phyloP scores from a whole-genome alignment of 1,140 invertebrate species.

The Archivesica marissinica region DNA sequence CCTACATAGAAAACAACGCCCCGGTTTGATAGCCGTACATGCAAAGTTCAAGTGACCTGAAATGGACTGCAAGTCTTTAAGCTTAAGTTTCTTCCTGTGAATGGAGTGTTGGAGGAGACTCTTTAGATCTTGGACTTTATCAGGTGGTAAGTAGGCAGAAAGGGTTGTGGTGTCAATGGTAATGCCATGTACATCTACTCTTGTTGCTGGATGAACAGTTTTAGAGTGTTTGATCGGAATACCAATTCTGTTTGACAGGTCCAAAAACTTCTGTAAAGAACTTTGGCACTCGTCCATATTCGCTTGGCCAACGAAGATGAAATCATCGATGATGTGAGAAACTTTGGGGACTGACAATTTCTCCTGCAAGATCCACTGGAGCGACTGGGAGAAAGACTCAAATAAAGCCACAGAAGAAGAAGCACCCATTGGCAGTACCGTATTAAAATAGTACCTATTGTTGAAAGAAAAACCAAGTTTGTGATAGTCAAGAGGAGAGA shows the following conservation, averaged over 20 bases:
- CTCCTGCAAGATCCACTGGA: slow-evolving; percentile 52
- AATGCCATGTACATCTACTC: slow-evolving; percentile 1
- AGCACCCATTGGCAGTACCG: slow-evolving; percentile 40
- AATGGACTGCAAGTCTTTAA: slow-evolving; percentile 20
- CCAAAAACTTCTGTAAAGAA: neutral
- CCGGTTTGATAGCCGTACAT: slow-evolving; percentile 19
- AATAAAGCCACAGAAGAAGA: slow-evolving; percentile 32
- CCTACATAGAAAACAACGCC: neutral
- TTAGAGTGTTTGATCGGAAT: slow-evolving; percentile 30
- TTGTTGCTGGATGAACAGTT: slow-evolving; percentile 18
- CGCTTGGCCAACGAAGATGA: slow-evolving; percentile 43
- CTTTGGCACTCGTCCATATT: neutral
- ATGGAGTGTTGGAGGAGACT: neutral
- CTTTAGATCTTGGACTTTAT: neutral
- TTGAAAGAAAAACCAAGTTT: slow-evolving; percentile 36
- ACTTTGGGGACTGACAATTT: neutral
- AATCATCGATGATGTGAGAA: slow-evolving; percentile 60
- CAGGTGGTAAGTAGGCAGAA: neutral
- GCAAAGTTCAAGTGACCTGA: slow-evolving; percentile 38
- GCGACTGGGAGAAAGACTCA: slow-evolving; percentile 7
- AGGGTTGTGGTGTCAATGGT: neutral
- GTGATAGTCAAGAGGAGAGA: slow-evolving; percentile 36
- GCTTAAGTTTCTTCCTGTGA: neutral
- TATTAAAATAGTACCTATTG: slow-evolving; percentile 41
- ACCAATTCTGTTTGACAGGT: neutral